phyloP scores from a whole-genome alignment of 2,888 invertebrate genomes.

The Mechanitis mazaeus region DNA sequence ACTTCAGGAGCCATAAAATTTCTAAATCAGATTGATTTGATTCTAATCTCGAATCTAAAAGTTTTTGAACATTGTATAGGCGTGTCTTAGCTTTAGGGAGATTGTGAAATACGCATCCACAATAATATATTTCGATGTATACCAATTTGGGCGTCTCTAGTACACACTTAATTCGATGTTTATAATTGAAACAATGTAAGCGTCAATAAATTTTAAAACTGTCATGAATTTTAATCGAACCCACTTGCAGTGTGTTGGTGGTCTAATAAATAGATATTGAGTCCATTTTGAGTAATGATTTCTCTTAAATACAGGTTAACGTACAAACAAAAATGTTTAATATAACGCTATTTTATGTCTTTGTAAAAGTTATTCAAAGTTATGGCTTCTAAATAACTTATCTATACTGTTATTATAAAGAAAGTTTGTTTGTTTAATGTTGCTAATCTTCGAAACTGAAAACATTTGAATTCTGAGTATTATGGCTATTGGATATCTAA shows the following conservation, averaged over 20 bases:
- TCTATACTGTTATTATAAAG: no score
- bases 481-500: no score
- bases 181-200: conserved; percentile 71
- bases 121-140: conserved; percentile 53
- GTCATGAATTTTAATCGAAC: conserved; percentile 55
- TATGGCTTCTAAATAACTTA: no score
- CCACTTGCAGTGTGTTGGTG: conserved; percentile 56
- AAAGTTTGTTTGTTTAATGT: no score
- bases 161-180: conserved; percentile 63
- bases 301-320: conserved; percentile 14
- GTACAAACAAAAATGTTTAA: background rate
- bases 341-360: background rate
- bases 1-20: conserved; percentile 1
- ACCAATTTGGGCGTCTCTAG: conserved; percentile 68
- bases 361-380: no score
- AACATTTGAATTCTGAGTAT: no score
- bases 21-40: conserved; percentile 13
- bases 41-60: conserved; percentile 48
- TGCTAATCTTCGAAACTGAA: no score
- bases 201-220: conserved; percentile 56
- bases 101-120: conserved; percentile 48
- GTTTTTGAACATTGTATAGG: conserved; percentile 62
- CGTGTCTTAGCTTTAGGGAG: conserved; percentile 55
- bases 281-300: conserved; percentile 35
- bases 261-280: conserved; percentile 47